Base-by-base conservation (phyloP, 1,140 invertebrate genomes). In the Asbolus verrucosus region DNA sequence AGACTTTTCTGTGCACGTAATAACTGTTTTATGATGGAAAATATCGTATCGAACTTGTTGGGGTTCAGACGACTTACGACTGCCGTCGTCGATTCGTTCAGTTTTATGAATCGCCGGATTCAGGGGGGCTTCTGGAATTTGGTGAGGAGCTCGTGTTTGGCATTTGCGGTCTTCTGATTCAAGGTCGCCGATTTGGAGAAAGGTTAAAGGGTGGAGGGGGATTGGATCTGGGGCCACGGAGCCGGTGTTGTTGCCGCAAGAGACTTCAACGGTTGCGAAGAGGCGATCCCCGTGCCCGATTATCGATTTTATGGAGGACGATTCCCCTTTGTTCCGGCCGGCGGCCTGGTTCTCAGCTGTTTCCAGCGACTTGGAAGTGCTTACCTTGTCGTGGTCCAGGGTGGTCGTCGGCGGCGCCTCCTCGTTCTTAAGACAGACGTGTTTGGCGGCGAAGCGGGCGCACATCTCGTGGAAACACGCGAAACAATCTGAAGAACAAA, bases 381-480 rank as follows among this genome's bases (percentile, higher is more conserved):
- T 76, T 73, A 77, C 76, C 72, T 76, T 77, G 62, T 77, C 76
- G 59, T 76, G 73, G 36, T 75, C 83, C 74, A 83, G 81, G 59
- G 86, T 85, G 70, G 82, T 81, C 24, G 85, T 83, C 46, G 84
- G 81, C 67, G 84, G 81, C 60, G 83, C 80, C 70, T 85, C 85
- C 76, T 82, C 84, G 79, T 80, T 82, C 82, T 85, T 86, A 82
- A 84, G 84, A 82, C 86, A 88, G 72, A 82, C 77, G 75, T 86
- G 84, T 72, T 84, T 83, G 75, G 80, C 78, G 75, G 81, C 82
- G 79, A 83, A 87, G 60, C 84, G 81, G 67, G 83, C 78, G 83
- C 87, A 89, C 70, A 87, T 83, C 76, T 83, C 82, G 82, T 90
- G 88, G 84, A 88, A 89, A 80, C 87, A 89, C 76, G 85, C 84